A percentile compares a stretch with the other conserved stretches of the same genome.
Evolutionary conservation across 2,888 invertebrate species (phyloP).

Genomic region (Chrysina gloriosa): DNA sequence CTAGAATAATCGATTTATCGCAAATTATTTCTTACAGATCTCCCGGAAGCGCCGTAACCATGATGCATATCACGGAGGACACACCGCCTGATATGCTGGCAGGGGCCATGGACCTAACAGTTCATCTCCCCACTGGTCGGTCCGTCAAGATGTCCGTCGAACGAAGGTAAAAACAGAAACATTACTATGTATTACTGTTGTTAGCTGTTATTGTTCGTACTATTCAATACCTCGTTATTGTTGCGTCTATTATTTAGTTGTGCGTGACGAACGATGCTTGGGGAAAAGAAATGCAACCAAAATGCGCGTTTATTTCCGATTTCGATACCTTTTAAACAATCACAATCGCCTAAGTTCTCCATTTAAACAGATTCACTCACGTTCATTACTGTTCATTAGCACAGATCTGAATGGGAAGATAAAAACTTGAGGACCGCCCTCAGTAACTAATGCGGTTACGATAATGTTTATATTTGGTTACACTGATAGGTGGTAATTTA

Average conservation of each 20-base stretch:
- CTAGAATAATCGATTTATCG: conserved; percentile 17
- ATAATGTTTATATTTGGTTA: too few species aligned
- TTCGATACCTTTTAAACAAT: background rate
- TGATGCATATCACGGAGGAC: conserved; percentile 73
- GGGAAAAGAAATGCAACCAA: background rate
- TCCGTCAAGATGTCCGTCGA: conserved; percentile 69
- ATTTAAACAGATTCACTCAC: background rate
- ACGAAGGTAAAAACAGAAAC: conserved; percentile 65
- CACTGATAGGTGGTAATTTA: too few species aligned
- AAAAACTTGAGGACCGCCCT: too few species aligned
- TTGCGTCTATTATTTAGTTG: background rate
- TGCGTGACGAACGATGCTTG: background rate
- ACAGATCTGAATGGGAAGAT: too few species aligned
- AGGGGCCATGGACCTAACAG: conserved; percentile 76
- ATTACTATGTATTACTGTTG: conserved; percentile 1
- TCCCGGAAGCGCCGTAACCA: conserved; percentile 52
- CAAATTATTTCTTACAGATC: conserved; percentile 34
- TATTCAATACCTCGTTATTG: background rate
- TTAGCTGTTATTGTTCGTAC: background rate
- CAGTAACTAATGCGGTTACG: too few species aligned
- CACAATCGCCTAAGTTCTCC: background rate
- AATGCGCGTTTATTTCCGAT: background rate
- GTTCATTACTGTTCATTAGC: too few species aligned
- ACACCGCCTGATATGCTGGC: conserved; percentile 77
- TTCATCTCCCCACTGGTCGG: conserved; percentile 70